Evolutionary conservation across 2,797 vertebrate species (phyloP), one percentile per base, ranked within the genome.

Genomic region (Hirundo rustica): DNA sequence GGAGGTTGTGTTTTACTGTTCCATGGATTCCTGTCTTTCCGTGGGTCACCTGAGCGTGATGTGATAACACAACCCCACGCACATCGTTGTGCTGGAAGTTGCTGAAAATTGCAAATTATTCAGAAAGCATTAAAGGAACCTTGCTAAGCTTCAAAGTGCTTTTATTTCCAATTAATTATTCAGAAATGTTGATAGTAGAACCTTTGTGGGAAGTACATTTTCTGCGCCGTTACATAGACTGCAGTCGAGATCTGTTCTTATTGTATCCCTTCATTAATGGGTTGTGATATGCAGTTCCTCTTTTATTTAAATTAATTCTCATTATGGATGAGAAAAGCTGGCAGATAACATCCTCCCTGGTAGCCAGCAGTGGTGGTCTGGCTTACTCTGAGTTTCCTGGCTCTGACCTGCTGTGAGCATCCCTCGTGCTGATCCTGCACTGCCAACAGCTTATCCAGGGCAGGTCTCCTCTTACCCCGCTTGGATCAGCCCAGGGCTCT

Each of bases 141-240:
- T 77, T 67, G 77, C 67, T 75, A 93, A 81, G 76, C 82, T 84
- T 91, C 82, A 73, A 73, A 50, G 55, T n/a, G 85, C 82, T 91
- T 94, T 92, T 78, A 65, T 86, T 94, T 54, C 68, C 11, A 11
- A 71, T 82, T 94, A 88, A 85, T 95, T 95, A 67, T 75, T 92
- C 55, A 67, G 79, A 92, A 92, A 60, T 57, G 38, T 70, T 80
- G 86, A 78, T 80, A 82, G 51, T 48, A 40, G 88, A 85, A 73
- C 81, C 94, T 92, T 18, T 76, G 65, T 45, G 42, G 48, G 65
- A 81, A 93, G 77, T 64, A 16, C 61, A 20, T 74, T 93, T 88
- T 91, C 75, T 68, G 53, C 5, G 30, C 11, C 6, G n/a, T 84
- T 57, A 47, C n/a, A 17, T 25, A 48, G 88, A 62, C 79, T 61